A percentile compares a stretch with the other conserved stretches of the same genome.
These are phyloP conservation scores for Scotopteryx bipunctaria DNA, from an alignment of 2,888 invertebrate genomes.

Conservation along the genomic window DNA sequence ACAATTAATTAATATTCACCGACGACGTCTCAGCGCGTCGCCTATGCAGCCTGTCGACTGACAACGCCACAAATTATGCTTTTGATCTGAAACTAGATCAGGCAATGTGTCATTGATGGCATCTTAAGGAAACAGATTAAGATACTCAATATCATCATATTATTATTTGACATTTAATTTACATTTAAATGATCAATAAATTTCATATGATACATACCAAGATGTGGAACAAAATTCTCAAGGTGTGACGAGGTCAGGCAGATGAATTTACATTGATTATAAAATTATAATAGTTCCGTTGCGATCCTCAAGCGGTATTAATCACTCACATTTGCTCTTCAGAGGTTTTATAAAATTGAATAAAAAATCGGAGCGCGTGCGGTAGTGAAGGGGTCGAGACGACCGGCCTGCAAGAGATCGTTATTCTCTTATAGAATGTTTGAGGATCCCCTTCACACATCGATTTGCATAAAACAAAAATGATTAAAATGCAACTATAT, in stretches of 20 bases:
- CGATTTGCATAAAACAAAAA: conserved; percentile 69
- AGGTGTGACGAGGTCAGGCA: conserved; percentile 70
- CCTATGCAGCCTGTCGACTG: conserved; percentile 56
- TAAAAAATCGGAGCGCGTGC: conserved; percentile 44
- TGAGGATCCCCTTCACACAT: conserved; percentile 58
- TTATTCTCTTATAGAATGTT: conserved; percentile 67
- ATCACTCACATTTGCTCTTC: conserved; percentile 54
- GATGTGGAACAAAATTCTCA: conserved; percentile 72
- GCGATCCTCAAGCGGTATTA: conserved; percentile 43
- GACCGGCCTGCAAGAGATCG: conserved; percentile 65
- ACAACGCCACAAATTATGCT: conserved; percentile 62
- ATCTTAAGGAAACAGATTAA: conserved; percentile 55
- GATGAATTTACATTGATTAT: conserved; percentile 69
- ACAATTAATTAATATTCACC: conserved; percentile 31
- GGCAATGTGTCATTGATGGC: conserved; percentile 20
- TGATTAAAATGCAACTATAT: conserved; percentile 64
- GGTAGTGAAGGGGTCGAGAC: conserved; percentile 53
- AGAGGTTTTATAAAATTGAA: conserved; percentile 40
- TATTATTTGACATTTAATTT: conserved; percentile 73
- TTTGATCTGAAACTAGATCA: conserved; percentile 73
- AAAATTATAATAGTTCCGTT: conserved; percentile 54
- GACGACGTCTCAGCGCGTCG: conserved; percentile 28
- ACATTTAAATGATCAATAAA: conserved; percentile 76
- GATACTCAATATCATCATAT: conserved; percentile 61
- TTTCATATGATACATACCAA: conserved; percentile 70